phyloP scores from a whole-genome alignment of 2,113 vertebrate species.

The Haliaeetus leucogaster region DNA sequence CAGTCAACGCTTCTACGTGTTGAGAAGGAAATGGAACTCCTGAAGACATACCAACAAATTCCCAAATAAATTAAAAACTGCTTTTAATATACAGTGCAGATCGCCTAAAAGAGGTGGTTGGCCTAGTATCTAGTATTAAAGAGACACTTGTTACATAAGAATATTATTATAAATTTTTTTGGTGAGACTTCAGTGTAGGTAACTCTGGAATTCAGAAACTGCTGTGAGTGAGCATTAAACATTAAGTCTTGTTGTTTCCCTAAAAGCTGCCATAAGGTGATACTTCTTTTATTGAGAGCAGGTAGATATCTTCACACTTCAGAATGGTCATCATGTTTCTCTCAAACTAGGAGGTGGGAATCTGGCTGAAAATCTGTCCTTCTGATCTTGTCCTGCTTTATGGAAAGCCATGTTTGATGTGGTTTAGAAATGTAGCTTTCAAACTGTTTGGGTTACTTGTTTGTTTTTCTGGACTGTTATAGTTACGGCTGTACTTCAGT shows the following conservation, averaged over 20 bases:
- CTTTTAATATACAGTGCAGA: neutral
- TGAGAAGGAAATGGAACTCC: neutral
- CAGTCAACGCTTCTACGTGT: neutral
- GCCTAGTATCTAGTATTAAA: neutral
- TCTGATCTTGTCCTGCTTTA: neutral
- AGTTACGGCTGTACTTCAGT: neutral
- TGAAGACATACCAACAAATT: neutral
- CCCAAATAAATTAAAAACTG: neutral
- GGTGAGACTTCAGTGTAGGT: neutral
- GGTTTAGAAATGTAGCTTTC: neutral
- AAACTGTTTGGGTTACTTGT: neutral
- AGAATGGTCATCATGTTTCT: neutral
- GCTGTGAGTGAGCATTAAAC: neutral
- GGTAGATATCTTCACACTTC: neutral
- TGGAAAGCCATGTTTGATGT: neutral
- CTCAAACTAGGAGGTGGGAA: neutral
- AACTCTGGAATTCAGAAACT: neutral
- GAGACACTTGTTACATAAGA: neutral
- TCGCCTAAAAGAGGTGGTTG: neutral
- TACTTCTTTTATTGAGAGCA: neutral
- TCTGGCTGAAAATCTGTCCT: neutral
- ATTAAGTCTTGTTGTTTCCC: neutral
- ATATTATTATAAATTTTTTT: neutral
- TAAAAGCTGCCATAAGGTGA: neutral
- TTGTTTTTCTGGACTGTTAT: neutral